Evolutionary conservation across 2,797 vertebrate genomes (phyloP), one percentile per base, ranked within the genome.

Genomic region (Phrynocephalus vlangalii): DNA sequence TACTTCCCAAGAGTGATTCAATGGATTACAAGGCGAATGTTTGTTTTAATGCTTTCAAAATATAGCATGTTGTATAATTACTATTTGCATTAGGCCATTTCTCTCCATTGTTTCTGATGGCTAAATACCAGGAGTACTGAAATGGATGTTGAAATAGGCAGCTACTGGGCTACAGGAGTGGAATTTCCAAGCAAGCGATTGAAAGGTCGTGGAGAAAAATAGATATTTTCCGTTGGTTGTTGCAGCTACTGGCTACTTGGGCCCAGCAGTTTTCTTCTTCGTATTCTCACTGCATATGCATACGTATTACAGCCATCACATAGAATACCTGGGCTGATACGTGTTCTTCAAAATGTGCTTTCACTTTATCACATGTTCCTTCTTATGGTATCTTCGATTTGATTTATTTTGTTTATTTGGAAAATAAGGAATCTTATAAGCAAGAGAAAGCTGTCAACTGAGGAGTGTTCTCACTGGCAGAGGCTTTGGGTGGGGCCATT

Each of bases 1-100:
- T 92, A 81, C 75, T 83, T 83, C 52, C 81, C 79, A 66, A 86
- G 92, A 89, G 86, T 0, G 87, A 87, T 83, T 48, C 83, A 83
- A 93, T 81, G 92, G 87, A 94, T 93, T 92, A 90, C 30, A 92
- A 90, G 91, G 78, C 44, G 93, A 92, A 93, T 88, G 89, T 85
- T 85, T 87, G 85, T 38, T 38, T 56, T 0, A 0, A 85, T 10
- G 18, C 86, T 93, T 89, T 83, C 84, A 88, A 91, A 89, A 89
- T 80, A 83, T 16, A n/a, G 63, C 5, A 76, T 16, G 70, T 63
- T 67, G 44, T 18, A 60, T 85, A 85, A 52, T 82, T 91, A 90
- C 89, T 91, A 84, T 89, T 93, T 91, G 88, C 79, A 82, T 84
- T 86, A 50, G 66, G 66, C 86, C 90, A 0, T 60, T 30, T 73